Base-by-base conservation (phyloP, 2,888 invertebrate species). In the Aproaerema taeniolella region DNA sequence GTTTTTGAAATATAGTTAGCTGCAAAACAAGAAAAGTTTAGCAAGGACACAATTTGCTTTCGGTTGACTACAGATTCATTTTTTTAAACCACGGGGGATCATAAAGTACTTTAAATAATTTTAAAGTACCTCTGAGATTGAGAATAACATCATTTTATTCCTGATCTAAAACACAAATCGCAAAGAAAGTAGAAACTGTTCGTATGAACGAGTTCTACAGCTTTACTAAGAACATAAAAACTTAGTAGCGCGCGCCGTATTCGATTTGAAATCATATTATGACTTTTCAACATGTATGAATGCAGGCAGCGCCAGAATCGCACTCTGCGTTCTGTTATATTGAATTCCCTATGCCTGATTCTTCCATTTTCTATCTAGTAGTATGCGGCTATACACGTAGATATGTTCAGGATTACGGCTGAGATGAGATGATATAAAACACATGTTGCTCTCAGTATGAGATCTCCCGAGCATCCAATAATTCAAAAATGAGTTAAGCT, bases 211-310 rank as follows among this genome's bases (percentile, higher is more conserved):
- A 35, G 16, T 28, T 35, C 28, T 35, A 52, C 52, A 61, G 61
- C 61, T 67, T 65, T 24, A 64, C 65, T 67, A 56, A 61, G 59
- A 61, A 57, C 60, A 67, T 71, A 70, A 71, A 71, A 70, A 72
- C 67, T 56, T 70, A 59, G 58, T 58, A 42, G 34, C 38, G 37
- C 38, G 37, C 65, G 67, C 58, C 66, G 65, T 66, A 69, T 75
- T 76, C 75, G 67, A 76, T 79, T 74, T 56, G 61, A 73, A 79
- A 78, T 79, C 78, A 76, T 74, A 74, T 78, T 76, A 77, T 76
- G 68, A 74, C 69, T 78, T 75, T 75, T 75, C 76, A 75, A 68
- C 71, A 76, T 79, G 68, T 70, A 77, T 69, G 72, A 76, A 76
- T 75, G 79, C 77, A 73, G 67, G 64, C 63, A 65, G 24, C 36